Conservation (phyloP, 2,888 invertebrate species). For the Dendrolimus houi region DNA sequence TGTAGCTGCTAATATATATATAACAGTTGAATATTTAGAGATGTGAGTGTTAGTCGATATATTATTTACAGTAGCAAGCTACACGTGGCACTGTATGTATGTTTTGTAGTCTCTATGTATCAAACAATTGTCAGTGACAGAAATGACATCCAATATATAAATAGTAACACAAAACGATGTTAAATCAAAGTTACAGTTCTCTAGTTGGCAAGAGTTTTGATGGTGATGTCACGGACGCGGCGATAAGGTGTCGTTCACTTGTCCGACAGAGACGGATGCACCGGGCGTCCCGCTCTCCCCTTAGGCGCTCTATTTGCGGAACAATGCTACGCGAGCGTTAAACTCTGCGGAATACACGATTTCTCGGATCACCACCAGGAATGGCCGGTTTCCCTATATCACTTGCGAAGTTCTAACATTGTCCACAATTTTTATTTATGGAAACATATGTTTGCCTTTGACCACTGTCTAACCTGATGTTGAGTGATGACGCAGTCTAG, state of each 20-base stretch:
- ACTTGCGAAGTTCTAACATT: not conserved
- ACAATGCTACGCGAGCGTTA: conserved; percentile 44
- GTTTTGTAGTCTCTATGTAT: no score
- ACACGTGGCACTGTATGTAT: no score
- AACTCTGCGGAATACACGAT: conserved; percentile 19
- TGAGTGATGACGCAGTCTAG: no score
- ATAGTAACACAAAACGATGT: conserved; percentile 22
- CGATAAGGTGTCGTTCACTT: conserved; percentile 68
- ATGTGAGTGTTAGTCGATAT: no score
- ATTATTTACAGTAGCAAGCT: no score
- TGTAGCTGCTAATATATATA: no score
- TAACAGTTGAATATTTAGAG: no score
- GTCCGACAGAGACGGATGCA: conserved; percentile 36
- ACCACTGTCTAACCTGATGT: no score
- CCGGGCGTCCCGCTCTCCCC: conserved; percentile 21
- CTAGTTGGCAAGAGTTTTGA: conserved; percentile 41
- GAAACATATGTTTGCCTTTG: no score
- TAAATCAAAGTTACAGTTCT: conserved; percentile 30
- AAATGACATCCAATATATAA: conserved; percentile 9
- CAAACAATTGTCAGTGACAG: not conserved
- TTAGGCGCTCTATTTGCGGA: conserved; percentile 45
- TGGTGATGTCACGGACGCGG: conserved; percentile 47
- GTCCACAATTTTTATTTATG: no score
- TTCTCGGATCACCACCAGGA: not conserved
- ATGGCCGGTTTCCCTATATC: conserved; percentile 1